Conservation (phyloP, 2,888 invertebrate species). For the Azorinus chamasolen region DNA sequence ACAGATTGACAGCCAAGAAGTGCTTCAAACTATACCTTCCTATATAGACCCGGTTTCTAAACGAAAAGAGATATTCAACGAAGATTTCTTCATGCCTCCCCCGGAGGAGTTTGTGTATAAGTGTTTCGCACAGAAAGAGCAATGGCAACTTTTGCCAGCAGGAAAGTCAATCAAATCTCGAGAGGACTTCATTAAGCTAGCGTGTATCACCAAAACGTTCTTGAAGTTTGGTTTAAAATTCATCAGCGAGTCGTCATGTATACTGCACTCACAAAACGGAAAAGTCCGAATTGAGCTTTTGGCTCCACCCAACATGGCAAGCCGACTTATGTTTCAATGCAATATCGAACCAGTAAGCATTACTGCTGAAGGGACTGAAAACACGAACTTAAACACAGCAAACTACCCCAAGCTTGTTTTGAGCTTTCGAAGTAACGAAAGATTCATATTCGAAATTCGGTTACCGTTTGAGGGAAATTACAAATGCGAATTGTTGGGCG, state of each 20-base stretch:
- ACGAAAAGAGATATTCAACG: slow-evolving; percentile 15
- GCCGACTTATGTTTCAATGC: slow-evolving; percentile 1
- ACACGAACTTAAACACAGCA: not conserved
- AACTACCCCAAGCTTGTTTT: slow-evolving; percentile 34
- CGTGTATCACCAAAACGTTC: slow-evolving; percentile 36
- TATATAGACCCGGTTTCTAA: slow-evolving; percentile 6
- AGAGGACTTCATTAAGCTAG: slow-evolving; percentile 16
- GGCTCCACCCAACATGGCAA: slow-evolving; percentile 17
- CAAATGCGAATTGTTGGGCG: slow-evolving; percentile 38
- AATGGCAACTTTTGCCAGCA: slow-evolving; percentile 50
- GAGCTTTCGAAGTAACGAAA: slow-evolving; percentile 48
- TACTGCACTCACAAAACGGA: slow-evolving; percentile 27
- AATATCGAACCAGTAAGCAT: not conserved
- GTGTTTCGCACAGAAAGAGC: slow-evolving; percentile 37
- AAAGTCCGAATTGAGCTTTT: slow-evolving; percentile 18
- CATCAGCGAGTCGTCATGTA: slow-evolving; percentile 32
- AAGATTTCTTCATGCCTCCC: slow-evolving; percentile 58
- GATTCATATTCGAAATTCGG: slow-evolving; percentile 43
- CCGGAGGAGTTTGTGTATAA: slow-evolving; percentile 50
- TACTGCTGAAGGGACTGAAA: no score
- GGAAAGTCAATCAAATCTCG: slow-evolving; percentile 16
- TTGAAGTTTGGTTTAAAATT: slow-evolving; percentile 42
- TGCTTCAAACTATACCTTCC: slow-evolving; percentile 2
- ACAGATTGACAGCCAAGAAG: no score
- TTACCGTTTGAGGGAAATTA: slow-evolving; percentile 49